phyloP scores from a whole-genome alignment of 2,113 vertebrate species.

The Poecilia latipinna region DNA sequence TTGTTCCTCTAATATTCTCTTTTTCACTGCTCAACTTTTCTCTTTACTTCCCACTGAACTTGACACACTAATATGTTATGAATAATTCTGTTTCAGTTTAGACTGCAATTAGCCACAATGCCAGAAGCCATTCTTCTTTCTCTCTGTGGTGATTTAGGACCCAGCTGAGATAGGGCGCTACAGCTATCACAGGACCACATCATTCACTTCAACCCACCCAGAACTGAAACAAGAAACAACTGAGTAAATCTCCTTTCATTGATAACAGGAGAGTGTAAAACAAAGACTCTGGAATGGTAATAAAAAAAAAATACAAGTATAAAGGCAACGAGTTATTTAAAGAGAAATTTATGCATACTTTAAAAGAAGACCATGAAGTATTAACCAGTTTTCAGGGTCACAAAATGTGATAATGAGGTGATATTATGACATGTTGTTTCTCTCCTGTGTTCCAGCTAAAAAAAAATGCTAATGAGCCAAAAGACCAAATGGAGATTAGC shows the following conservation, averaged over 20 bases:
- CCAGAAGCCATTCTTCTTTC: conserved; percentile 76
- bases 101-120: conserved; percentile 79
- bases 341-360: conserved; percentile 3
- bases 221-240: conserved; percentile 24
- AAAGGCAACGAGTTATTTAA: background rate
- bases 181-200: conserved; percentile 41
- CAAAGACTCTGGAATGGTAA: background rate
- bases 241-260: conserved; percentile 29
- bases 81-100: conserved; percentile 85
- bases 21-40: conserved; percentile 56
- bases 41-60: conserved; percentile 76
- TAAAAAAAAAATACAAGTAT: conserved; percentile 2
- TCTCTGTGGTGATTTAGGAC: conserved; percentile 72
- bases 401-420: conserved; percentile 39
- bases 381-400: background rate
- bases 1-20: conserved; percentile 63
- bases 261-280: background rate
- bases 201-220: conserved; percentile 41
- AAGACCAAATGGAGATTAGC: conserved; percentile 53
- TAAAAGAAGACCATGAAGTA: background rate
- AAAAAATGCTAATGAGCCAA: conserved; percentile 59
- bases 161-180: conserved; percentile 51
- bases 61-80: conserved; percentile 84
- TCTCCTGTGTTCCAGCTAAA: conserved; percentile 32
- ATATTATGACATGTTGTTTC: conserved; percentile 37